A percentile compares a stretch with the other conserved stretches of the same genome.
phyloP scores from a whole-genome alignment of 2,113 vertebrate genomes.

The Formicarius rufipectus region DNA sequence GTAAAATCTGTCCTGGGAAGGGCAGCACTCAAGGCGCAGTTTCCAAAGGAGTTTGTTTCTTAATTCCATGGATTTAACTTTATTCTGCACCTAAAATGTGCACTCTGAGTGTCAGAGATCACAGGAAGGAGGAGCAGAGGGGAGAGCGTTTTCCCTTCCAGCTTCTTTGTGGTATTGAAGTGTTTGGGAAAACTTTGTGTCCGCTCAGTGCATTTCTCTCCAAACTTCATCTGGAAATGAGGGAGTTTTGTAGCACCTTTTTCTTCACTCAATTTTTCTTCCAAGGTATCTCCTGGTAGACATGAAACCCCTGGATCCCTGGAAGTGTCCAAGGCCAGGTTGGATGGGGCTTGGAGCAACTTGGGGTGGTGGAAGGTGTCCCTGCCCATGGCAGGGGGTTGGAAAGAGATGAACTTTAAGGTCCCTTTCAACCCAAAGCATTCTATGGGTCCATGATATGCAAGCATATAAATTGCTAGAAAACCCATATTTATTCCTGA shows the following conservation, averaged over 20 bases:
- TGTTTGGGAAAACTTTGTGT: neutral
- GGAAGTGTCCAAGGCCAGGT: no score
- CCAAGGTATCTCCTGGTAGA: rapidly evolving
- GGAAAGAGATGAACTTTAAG: no score
- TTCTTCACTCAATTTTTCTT: neutral
- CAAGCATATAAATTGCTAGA: no score
- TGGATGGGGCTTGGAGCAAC: neutral
- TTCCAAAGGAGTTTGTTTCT: neutral
- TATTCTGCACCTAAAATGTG: neutral
- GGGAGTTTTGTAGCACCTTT: neutral
- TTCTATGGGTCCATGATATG: no score
- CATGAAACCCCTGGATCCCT: neutral
- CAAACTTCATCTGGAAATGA: neutral
- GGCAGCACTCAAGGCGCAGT: neutral
- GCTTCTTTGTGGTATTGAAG: neutral
- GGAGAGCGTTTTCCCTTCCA: neutral
- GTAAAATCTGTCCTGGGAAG: neutral
- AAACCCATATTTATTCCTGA: neutral
- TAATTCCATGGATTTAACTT: neutral
- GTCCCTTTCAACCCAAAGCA: neutral
- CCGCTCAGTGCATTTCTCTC: rapidly evolving
- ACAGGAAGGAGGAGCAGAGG: rapidly evolving
- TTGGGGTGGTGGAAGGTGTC: no score
- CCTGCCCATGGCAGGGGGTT: no score
- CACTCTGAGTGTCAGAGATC: neutral